Evolutionary conservation across 2,797 vertebrate genomes (phyloP), one percentile per base, ranked within the genome.

Genomic region (Melanotaenia boesemani): DNA sequence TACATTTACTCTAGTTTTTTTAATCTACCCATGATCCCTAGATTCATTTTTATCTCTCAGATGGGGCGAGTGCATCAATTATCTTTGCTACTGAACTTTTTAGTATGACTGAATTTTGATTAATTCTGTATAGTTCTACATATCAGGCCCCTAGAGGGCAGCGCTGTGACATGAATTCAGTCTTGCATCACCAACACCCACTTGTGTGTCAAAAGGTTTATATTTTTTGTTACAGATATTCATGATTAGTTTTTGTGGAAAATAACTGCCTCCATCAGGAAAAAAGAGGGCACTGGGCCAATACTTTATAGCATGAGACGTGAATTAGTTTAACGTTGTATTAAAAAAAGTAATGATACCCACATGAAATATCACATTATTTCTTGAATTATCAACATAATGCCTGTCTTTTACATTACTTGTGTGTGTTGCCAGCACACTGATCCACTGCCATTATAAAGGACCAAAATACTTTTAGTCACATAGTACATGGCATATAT

Each of bases 61-160:
- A 16, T 41, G 13, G 13, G 13, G 39, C 3, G 13, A 41, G 3
- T 41, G 13, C 4, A 41, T 41, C 39, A 16, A 16, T 41, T 41
- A 41, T 41, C 13, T 16, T 41, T 41, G 39, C 15, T 41, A 41
- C 13, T 41, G 39, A 41, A 41, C 13, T 9, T 15, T 12, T 24
- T 10, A 52, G 11, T 24, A 4, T 22, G 50, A 52, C 7, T 52
- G 7, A 52, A 12, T 12, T 54, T 9, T 24, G 24, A 22, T 54
- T 10, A 54, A 54, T 6, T 44, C 41, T 18, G 15, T 5, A 44
- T 44, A 48, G 8, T 20, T 30, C 9, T 65, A n/a, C 48, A 64
- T 28, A 63, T 12, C 20, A 13, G 37, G 30, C 74, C 81, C 5
- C 62, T 65, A 80, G 86, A 70, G 71, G 75, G 84, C 82, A 84